phyloP scores from a whole-genome alignment of 2,888 invertebrate species.

The Chesias legatella region DNA sequence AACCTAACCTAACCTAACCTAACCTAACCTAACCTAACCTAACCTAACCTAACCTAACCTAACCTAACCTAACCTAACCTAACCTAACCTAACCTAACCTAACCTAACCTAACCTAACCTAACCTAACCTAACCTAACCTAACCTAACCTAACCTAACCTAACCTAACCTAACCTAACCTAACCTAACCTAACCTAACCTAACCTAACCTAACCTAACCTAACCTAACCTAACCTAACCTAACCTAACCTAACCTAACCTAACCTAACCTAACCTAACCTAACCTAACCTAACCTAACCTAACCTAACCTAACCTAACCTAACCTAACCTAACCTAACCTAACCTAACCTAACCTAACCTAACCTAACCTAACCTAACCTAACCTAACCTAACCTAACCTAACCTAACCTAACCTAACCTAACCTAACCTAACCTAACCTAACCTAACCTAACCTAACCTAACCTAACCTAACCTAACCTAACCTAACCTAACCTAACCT shows the following conservation, averaged over 20 bases:
- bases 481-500: slow-evolving; percentile 9
- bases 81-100: slow-evolving; percentile 10
- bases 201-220: slow-evolving; percentile 11
- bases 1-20: slow-evolving; percentile 5
- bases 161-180: slow-evolving; percentile 11
- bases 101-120: slow-evolving; percentile 9
- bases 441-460: slow-evolving; percentile 11
- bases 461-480: slow-evolving; percentile 11
- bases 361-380: slow-evolving; percentile 11
- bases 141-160: slow-evolving; percentile 12
- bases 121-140: slow-evolving; percentile 8
- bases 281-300: slow-evolving; percentile 11
- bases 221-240: slow-evolving; percentile 8
- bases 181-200: slow-evolving; percentile 11
- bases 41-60: slow-evolving; percentile 6
- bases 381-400: slow-evolving; percentile 8
- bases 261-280: slow-evolving; percentile 10
- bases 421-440: slow-evolving; percentile 11
- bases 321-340: slow-evolving; percentile 11
- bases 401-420: slow-evolving; percentile 2
- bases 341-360: slow-evolving; percentile 11
- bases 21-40: slow-evolving; percentile 7
- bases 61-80: slow-evolving; percentile 3
- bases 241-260: slow-evolving; percentile 5
- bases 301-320: slow-evolving; percentile 11